Evolutionary conservation across 2,797 vertebrate species (phyloP).

Genomic region (Megaceryle alcyon): DNA sequence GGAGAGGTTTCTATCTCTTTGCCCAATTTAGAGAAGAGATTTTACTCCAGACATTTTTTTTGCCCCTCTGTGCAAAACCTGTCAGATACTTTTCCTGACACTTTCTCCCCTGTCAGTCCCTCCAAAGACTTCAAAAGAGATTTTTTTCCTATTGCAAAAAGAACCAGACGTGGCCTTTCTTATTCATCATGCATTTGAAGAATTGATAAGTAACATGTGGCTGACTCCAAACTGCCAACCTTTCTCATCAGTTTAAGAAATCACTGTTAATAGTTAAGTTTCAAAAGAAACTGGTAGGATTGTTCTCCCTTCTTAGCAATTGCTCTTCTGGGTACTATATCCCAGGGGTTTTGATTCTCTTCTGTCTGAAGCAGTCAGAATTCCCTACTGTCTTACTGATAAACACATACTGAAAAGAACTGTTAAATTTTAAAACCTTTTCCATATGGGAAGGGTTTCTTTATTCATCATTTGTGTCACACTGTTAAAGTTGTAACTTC

Average conservation of each 20-base stretch:
- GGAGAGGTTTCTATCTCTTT: slow-evolving; percentile 48
- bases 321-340: background rate
- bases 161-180: slow-evolving; percentile 42
- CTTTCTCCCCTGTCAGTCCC: slow-evolving; percentile 11
- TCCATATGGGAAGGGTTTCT: background rate
- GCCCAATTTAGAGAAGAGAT: slow-evolving; percentile 9
- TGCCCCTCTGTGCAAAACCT: slow-evolving; percentile 41
- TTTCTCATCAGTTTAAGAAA: slow-evolving; percentile 54
- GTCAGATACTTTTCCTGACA: slow-evolving; percentile 66
- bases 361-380: slow-evolving; percentile 22
- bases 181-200: slow-evolving; percentile 47
- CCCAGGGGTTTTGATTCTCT: background rate
- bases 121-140: slow-evolving; percentile 64
- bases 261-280: background rate
- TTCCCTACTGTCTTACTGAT: slow-evolving; percentile 24
- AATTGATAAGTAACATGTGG: slow-evolving; percentile 71
- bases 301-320: slow-evolving; percentile 1
- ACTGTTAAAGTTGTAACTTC: background rate
- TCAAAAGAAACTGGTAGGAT: background rate
- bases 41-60: slow-evolving; percentile 23
- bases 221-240: slow-evolving; percentile 47
- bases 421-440: background rate
- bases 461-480: background rate
- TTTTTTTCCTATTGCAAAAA: slow-evolving; percentile 29
- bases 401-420: slow-evolving; percentile 35